A percentile compares a stretch with the other conserved stretches of the same genome.
Conservation (phyloP, 2,113 vertebrate genomes). For the Perca schrenkii region DNA sequence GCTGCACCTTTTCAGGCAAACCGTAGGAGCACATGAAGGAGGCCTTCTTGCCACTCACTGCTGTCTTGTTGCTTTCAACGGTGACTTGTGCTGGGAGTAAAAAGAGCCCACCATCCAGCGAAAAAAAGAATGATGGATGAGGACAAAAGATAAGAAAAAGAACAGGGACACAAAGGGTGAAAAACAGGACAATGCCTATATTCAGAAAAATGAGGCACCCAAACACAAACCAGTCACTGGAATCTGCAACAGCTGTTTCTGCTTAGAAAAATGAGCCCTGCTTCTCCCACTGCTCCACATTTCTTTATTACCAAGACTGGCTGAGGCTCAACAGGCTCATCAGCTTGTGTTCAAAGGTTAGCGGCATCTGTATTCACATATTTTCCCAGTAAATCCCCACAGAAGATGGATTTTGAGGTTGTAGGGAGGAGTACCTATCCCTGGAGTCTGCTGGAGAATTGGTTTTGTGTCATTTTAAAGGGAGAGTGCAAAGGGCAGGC, state of each 20-base stretch:
- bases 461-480: background rate
- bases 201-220: conserved; percentile 55
- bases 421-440: conserved; percentile 3
- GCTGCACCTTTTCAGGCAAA: conserved; percentile 82
- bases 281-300: conserved; percentile 43
- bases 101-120: conserved; percentile 8
- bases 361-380: conserved; percentile 38
- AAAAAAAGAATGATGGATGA: conserved; percentile 23
- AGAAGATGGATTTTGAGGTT: conserved; percentile 17
- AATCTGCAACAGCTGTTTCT: conserved; percentile 75
- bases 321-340: conserved; percentile 44
- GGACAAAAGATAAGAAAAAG: background rate
- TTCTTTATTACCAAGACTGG: conserved; percentile 70
- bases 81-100: conserved; percentile 65
- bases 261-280: conserved; percentile 45
- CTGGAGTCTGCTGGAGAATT: background rate
- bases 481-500: conserved; percentile 15
- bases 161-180: conserved; percentile 10
- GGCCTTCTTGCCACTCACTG: conserved; percentile 79
- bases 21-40: conserved; percentile 81
- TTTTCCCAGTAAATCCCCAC: conserved; percentile 40
- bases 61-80: conserved; percentile 79
- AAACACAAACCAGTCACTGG: conserved; percentile 61
- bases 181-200: conserved; percentile 38
- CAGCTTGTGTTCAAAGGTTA: conserved; percentile 33